A percentile compares a stretch with the other conserved stretches of the same genome.
Evolutionary conservation across 2,888 invertebrate genomes (phyloP).

Genomic region (Drosophila mercatorum): DNA sequence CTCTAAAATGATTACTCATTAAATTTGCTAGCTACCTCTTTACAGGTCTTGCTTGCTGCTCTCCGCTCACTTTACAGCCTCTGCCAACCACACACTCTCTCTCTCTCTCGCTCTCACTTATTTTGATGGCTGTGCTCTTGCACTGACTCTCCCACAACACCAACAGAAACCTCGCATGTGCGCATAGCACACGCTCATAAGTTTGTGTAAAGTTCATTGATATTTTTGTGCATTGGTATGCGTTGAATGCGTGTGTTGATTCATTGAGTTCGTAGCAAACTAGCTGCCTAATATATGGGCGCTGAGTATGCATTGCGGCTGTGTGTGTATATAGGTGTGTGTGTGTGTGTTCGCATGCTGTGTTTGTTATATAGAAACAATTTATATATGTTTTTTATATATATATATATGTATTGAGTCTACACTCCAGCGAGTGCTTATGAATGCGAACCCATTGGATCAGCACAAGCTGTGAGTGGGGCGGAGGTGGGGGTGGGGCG

Average conservation of each 20-base stretch:
- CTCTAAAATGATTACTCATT: neutral
- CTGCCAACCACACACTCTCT: neutral
- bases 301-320: slow-evolving; percentile 25
- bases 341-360: slow-evolving; percentile 10
- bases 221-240: slow-evolving; percentile 80
- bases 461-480: neutral
- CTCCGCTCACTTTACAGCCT: slow-evolving; percentile 31
- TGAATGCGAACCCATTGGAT: slow-evolving; percentile 55
- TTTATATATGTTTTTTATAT: neutral
- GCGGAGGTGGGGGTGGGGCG: neutral
- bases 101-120: slow-evolving; percentile 6
- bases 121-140: slow-evolving; percentile 11
- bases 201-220: slow-evolving; percentile 82
- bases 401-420: slow-evolving; percentile 30
- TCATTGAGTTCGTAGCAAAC: slow-evolving; percentile 76
- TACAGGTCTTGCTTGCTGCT: slow-evolving; percentile 13
- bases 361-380: slow-evolving; percentile 29
- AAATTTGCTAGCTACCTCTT: slow-evolving; percentile 49
- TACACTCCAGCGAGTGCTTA: slow-evolving; percentile 38
- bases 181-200: slow-evolving; percentile 52
- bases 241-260: slow-evolving; percentile 70
- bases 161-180: slow-evolving; percentile 54
- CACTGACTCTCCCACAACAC: slow-evolving; percentile 42
- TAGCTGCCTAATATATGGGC: slow-evolving; percentile 49
- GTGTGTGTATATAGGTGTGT: slow-evolving; percentile 1